Evolutionary conservation across 2,888 invertebrate species (phyloP).

Genomic region (Cylloceria caligata): DNA sequence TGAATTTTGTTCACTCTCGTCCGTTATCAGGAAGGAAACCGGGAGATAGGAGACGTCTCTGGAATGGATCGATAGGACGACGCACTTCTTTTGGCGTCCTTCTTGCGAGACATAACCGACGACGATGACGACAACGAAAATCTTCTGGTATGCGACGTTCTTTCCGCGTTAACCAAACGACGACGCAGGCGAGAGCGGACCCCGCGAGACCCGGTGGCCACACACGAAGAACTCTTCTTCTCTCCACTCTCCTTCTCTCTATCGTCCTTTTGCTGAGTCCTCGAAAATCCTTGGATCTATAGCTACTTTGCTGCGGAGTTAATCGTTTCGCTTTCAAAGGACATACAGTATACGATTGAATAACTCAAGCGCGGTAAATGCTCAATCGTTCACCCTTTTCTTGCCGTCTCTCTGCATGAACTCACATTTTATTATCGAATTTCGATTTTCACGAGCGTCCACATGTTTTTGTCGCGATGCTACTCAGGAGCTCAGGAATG

Average conservation of each 20-base stretch:
- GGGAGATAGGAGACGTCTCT: background rate
- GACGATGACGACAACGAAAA: background rate
- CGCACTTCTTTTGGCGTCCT: background rate
- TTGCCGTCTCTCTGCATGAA: background rate
- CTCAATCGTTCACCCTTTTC: background rate
- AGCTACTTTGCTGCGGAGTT: conserved; percentile 9
- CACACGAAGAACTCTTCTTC: conserved; percentile 34
- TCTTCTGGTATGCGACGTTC: conserved; percentile 27
- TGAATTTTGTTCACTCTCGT: conserved; percentile 45
- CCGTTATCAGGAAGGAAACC: conserved; percentile 21
- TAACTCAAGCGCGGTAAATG: conserved; percentile 11
- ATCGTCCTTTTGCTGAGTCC: background rate
- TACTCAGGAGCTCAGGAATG: background rate
- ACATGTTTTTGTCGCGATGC: conserved; percentile 8
- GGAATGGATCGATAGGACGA: conserved; percentile 37
- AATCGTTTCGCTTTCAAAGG: conserved; percentile 29
- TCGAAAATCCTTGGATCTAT: conserved; percentile 30
- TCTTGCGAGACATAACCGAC: conserved; percentile 5
- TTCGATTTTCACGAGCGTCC: conserved; percentile 21
- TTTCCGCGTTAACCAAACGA: conserved; percentile 33
- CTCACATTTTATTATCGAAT: conserved; percentile 8
- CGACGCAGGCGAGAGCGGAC: background rate
- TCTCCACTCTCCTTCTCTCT: background rate
- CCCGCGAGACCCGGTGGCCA: conserved; percentile 15
- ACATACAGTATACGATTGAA: conserved; percentile 12